These are phyloP conservation scores for Schizotus pectinicornis DNA, from an alignment of 2,888 invertebrate species.

Conservation along the genomic window DNA sequence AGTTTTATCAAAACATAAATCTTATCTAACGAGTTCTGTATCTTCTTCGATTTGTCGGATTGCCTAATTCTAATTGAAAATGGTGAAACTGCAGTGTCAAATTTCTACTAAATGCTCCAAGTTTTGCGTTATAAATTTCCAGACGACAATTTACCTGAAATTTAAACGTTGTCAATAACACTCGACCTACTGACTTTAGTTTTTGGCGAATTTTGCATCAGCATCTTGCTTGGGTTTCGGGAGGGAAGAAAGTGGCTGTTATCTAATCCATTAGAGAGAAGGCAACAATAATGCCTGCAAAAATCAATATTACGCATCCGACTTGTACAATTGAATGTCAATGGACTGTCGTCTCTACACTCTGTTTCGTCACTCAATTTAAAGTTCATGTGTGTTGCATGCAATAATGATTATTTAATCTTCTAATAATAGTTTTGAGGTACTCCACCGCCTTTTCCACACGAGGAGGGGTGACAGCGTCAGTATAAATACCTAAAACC, in stretches of 20 bases:
- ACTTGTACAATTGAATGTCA: conserved; percentile 29
- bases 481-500: conserved; percentile 30
- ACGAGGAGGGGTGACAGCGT: conserved; percentile 26
- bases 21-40: too few relatives aligned
- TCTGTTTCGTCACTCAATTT: conserved; percentile 37
- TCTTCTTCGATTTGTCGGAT: too few relatives aligned
- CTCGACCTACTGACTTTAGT: not conserved
- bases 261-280: conserved; percentile 14
- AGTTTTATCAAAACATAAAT: too few relatives aligned
- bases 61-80: too few relatives aligned
- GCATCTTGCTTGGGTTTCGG: too few relatives aligned
- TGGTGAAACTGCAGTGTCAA: too few relatives aligned
- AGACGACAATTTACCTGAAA: too few relatives aligned
- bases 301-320: conserved; percentile 28
- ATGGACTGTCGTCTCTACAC: conserved; percentile 32
- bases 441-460: conserved; percentile 17
- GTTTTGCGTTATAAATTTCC: too few relatives aligned
- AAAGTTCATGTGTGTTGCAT: conserved; percentile 41
- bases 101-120: too few relatives aligned
- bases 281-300: conserved; percentile 13
- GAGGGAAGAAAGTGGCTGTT: conserved; percentile 10
- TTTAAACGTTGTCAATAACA: not conserved
- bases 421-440: conserved; percentile 37
- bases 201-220: not conserved
- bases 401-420: conserved; percentile 36